Conservation (phyloP, 2,113 vertebrate genomes). For the Anolis sagrei region DNA sequence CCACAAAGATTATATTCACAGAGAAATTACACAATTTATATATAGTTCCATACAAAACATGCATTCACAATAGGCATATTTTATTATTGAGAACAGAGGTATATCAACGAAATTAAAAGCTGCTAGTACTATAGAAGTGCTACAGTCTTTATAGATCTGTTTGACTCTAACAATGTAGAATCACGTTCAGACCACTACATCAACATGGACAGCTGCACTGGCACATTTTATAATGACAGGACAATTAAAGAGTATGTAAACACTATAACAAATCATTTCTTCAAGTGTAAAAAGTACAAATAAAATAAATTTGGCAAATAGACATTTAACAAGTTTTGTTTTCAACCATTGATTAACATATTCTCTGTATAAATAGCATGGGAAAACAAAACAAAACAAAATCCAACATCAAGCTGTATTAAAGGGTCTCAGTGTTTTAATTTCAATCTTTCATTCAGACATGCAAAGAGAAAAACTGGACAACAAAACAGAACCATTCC, state of each 20-base stretch:
- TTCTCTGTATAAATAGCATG: background rate
- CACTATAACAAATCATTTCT: background rate
- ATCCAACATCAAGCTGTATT: background rate
- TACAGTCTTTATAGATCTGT: background rate
- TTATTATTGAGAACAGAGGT: background rate
- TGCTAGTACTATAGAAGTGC: background rate
- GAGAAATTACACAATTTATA: background rate
- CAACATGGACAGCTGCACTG: background rate
- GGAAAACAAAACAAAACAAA: background rate
- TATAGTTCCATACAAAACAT: background rate
- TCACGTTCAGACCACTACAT: background rate
- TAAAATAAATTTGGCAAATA: background rate
- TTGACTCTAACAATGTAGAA: background rate
- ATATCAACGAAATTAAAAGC: background rate
- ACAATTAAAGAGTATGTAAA: background rate
- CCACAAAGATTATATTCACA: constrained; percentile 16
- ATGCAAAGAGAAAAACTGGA: background rate
- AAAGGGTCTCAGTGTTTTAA: background rate
- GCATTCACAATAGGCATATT: background rate
- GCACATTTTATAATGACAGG: background rate
- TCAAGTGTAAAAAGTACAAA: background rate
- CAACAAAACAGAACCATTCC: constrained; percentile 1
- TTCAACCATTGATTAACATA: constrained; percentile 4
- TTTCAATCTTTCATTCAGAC: constrained; percentile 7
- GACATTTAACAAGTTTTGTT: background rate